Percentiles rank a stretch among this genome's conserved stretches.
phyloP scores from a whole-genome alignment of 1,140 invertebrate genomes.

The Zaprionus kolodkinae region DNA sequence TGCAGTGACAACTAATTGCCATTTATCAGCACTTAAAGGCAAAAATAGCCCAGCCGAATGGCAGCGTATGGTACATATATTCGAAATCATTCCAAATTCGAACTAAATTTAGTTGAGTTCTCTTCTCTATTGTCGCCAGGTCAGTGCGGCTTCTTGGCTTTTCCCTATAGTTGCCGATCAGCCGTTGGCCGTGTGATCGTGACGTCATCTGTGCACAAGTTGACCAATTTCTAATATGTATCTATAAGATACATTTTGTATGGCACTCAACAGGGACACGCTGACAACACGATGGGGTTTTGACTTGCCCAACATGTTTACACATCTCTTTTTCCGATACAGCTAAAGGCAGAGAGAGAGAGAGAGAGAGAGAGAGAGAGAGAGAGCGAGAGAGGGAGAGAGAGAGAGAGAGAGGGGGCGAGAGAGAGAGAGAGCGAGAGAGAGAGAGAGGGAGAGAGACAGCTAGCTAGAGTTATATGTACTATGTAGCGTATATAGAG shows the following conservation, averaged over 20 bases:
- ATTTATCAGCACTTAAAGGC: constrained; percentile 68
- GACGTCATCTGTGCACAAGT: constrained; percentile 56
- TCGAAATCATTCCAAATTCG: constrained; percentile 23
- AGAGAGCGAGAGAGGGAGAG: not conserved
- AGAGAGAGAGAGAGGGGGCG: too few relatives aligned
- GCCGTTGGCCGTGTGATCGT: constrained; percentile 68
- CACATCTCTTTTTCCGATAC: constrained; percentile 8
- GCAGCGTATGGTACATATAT: constrained; percentile 8
- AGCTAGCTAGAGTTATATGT: not conserved
- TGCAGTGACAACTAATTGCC: constrained; percentile 48
- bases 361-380: not conserved
- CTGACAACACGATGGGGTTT: constrained; percentile 39
- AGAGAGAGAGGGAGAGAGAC: not conserved
- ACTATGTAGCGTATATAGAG: not conserved
- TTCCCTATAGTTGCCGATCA: constrained; percentile 48
- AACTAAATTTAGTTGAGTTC: constrained; percentile 56
- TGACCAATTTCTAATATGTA: constrained; percentile 37
- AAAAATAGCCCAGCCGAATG: constrained; percentile 48
- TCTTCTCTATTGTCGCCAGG: not conserved
- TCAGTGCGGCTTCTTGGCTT: constrained; percentile 10
- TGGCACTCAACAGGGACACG: constrained; percentile 31
- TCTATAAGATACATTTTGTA: constrained; percentile 28
- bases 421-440: not conserved
- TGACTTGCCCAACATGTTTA: constrained; percentile 14
- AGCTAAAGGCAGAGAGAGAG: not conserved